phyloP scores from a whole-genome alignment of 2,888 invertebrate genomes.

The Polia nebulosa region DNA sequence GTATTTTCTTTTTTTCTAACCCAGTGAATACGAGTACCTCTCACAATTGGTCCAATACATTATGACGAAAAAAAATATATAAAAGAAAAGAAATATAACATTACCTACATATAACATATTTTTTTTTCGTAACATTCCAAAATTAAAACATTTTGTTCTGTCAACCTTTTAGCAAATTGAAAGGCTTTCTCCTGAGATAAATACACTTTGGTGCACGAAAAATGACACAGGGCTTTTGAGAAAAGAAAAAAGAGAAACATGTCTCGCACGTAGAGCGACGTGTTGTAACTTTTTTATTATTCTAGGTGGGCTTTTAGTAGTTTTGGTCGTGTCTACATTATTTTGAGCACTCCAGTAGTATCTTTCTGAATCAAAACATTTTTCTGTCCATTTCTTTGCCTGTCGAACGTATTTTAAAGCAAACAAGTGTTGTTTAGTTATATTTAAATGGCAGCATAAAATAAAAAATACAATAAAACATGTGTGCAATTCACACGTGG shows the following conservation, averaged over 20 bases:
- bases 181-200: conserved; percentile 61
- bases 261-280: conserved; percentile 2
- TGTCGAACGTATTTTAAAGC: background rate
- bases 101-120: conserved; percentile 43
- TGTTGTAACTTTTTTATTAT: conserved; percentile 29
- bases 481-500: no score
- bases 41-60: conserved; percentile 40
- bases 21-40: conserved; percentile 9
- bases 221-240: conserved; percentile 18
- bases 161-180: conserved; percentile 72
- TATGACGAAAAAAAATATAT: conserved; percentile 16
- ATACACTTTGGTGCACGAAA: conserved; percentile 56
- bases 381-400: background rate
- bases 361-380: background rate
- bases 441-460: no score
- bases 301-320: conserved; percentile 16
- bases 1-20: conserved; percentile 22
- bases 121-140: conserved; percentile 45
- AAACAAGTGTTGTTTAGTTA: no score
- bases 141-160: conserved; percentile 69
- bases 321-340: background rate
- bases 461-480: no score
- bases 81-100: conserved; percentile 28
- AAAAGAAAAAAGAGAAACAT: conserved; percentile 26
- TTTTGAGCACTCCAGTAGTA: background rate